Evolutionary conservation across 2,888 invertebrate species (phyloP).

Genomic region (Ptilodon capucinus): DNA sequence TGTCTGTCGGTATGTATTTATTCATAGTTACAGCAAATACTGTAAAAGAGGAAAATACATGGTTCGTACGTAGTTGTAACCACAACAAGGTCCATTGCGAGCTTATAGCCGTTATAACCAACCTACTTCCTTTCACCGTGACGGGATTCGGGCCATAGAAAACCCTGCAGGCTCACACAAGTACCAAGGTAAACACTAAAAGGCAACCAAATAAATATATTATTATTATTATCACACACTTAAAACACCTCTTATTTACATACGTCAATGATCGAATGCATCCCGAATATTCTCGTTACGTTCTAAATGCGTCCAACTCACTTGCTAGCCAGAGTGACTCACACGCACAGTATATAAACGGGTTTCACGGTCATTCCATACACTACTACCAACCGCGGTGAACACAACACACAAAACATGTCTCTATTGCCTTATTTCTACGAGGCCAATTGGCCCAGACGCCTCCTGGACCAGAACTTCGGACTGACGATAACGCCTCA

Average conservation of each 20-base stretch:
- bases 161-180: no score
- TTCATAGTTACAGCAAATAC: no score
- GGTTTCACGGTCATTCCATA: conserved; percentile 23
- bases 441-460: conserved; percentile 61
- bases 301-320: conserved; percentile 28
- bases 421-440: conserved; percentile 62
- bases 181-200: no score
- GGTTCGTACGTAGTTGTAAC: no score
- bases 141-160: no score
- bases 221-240: no score
- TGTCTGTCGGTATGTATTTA: no score
- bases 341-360: conserved; percentile 38
- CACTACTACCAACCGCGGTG: conserved; percentile 28
- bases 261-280: conserved; percentile 17
- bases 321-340: conserved; percentile 33
- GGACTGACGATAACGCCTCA: conserved; percentile 68
- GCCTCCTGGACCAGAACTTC: conserved; percentile 71
- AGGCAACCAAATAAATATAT: no score
- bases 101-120: no score
- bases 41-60: no score
- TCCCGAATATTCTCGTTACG: conserved; percentile 42
- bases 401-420: conserved; percentile 45
- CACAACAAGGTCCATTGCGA: no score
- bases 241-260: not conserved
- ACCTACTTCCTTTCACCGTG: no score